These are phyloP conservation scores for Drosophila subquinaria DNA, from an alignment of 2,888 invertebrate species.

Conservation along the genomic window DNA sequence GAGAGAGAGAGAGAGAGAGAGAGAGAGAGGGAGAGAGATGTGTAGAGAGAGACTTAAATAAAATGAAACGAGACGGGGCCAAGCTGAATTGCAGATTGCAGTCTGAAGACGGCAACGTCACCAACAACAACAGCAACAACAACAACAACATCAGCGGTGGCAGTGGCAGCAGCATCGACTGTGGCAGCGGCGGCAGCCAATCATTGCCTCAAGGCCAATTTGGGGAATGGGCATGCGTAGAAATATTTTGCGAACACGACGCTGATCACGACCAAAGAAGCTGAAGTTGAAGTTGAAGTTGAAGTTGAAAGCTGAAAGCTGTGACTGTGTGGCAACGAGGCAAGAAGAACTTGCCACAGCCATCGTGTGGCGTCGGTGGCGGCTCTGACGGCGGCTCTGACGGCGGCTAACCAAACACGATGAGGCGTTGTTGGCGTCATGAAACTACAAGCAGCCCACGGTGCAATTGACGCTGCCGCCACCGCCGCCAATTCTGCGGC, in stretches of 20 bases:
- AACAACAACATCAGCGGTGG: slow-evolving; percentile 14
- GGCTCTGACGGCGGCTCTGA: too few species aligned
- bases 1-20: slow-evolving; percentile 32
- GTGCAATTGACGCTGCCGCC: slow-evolving; percentile 65
- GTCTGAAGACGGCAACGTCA: slow-evolving; percentile 7
- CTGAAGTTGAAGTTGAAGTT: slow-evolving; percentile 4
- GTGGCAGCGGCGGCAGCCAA: slow-evolving; percentile 65
- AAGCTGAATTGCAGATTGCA: slow-evolving; percentile 12
- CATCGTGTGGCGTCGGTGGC: slow-evolving; percentile 75
- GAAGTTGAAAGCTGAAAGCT: slow-evolving; percentile 1
- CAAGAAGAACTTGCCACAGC: slow-evolving; percentile 27
- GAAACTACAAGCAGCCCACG: slow-evolving; percentile 80
- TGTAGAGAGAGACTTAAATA: slow-evolving; percentile 16
- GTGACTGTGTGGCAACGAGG: too few species aligned
- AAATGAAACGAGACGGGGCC: slow-evolving; percentile 44
- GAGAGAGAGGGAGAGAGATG: slow-evolving; percentile 14
- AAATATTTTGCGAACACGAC: slow-evolving; percentile 70
- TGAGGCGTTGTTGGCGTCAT: slow-evolving; percentile 84
- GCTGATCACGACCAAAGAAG: slow-evolving; percentile 57
- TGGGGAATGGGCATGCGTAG: slow-evolving; percentile 70
- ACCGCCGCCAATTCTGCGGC: slow-evolving; percentile 3
- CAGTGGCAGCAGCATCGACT: slow-evolving; percentile 18
- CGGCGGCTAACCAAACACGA: slow-evolving; percentile 84
- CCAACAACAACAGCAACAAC: not conserved
- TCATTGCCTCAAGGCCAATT: slow-evolving; percentile 81